Conservation (phyloP, 2,113 vertebrate species). For the Propithecus coquereli region DNA sequence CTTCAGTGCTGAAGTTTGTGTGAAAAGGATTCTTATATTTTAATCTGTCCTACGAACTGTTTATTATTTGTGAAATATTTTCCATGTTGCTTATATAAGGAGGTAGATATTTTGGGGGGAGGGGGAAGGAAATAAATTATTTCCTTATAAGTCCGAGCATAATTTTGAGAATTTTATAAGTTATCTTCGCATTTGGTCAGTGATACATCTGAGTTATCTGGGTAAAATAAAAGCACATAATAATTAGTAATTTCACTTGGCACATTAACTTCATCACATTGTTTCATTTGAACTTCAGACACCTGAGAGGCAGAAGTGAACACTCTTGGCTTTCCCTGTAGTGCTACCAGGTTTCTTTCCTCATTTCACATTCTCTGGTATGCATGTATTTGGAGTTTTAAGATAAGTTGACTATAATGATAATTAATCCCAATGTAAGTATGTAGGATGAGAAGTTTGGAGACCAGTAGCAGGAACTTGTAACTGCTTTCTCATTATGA, state of each 20-base stretch:
- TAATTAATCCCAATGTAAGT: neutral
- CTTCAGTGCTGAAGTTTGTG: conserved; percentile 65
- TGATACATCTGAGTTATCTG: conserved; percentile 37
- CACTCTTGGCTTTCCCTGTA: neutral
- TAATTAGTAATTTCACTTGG: neutral
- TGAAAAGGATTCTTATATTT: conserved; percentile 66
- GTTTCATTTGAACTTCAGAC: conserved; percentile 1
- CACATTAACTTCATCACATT: neutral
- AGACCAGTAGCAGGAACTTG: neutral
- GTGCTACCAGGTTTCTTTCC: neutral
- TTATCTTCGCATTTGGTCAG: conserved; percentile 33
- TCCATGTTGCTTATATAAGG: conserved; percentile 71
- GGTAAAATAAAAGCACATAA: conserved; percentile 27
- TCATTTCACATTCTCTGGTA: neutral
- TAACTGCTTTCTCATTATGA: neutral
- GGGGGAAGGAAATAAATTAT: conserved; percentile 67
- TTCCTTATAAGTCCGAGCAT: conserved; percentile 72
- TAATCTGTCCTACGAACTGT: conserved; percentile 46
- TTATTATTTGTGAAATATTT: conserved; percentile 70
- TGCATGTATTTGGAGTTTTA: neutral
- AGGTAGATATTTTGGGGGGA: conserved; percentile 64
- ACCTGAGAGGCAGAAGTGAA: neutral
- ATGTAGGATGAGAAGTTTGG: neutral
- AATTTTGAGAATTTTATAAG: conserved; percentile 44
- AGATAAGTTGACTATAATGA: neutral